These are phyloP conservation scores for Melanogrammus aeglefinus DNA, from an alignment of 2,797 vertebrate genomes.

Conservation along the genomic window DNA sequence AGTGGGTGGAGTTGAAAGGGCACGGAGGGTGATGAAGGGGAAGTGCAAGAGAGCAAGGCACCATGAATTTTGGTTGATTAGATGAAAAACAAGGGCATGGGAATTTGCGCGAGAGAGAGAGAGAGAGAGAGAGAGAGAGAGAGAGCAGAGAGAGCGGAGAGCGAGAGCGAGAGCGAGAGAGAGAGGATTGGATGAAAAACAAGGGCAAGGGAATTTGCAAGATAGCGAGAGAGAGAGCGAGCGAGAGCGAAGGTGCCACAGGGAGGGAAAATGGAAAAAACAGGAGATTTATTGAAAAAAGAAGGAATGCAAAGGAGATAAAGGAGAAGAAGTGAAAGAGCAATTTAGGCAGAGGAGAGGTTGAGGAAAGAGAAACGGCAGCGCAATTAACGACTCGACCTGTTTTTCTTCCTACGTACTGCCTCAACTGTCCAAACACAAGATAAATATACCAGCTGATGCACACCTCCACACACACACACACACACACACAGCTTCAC, in stretches of 20 bases:
- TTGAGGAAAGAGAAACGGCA: slow-evolving; percentile 29
- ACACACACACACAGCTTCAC: neutral
- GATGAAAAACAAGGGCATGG: neutral
- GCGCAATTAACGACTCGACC: slow-evolving; percentile 43
- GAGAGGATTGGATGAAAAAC: neutral
- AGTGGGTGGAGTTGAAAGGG: neutral
- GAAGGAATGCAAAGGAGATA: slow-evolving; percentile 19
- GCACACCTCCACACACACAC: slow-evolving; percentile 4
- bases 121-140: neutral
- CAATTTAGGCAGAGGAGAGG: slow-evolving; percentile 27
- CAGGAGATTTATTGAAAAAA: slow-evolving; percentile 19
- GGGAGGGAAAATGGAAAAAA: neutral
- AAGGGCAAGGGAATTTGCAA: too few relatives aligned
- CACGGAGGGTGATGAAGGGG: neutral
- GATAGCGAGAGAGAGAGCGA: too few relatives aligned
- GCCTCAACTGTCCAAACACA: slow-evolving; percentile 33
- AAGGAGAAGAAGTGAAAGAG: slow-evolving; percentile 6
- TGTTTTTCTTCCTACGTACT: neutral
- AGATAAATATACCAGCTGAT: slow-evolving; percentile 30
- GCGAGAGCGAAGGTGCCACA: neutral
- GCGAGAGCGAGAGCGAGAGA: neutral
- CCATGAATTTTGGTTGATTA: slow-evolving; percentile 3
- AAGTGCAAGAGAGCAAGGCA: neutral
- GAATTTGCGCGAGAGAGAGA: neutral
- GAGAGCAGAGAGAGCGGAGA: neutral